A percentile compares a stretch with the other conserved stretches of the same genome.
These are phyloP conservation scores for Poecile atricapillus DNA, from an alignment of 2,113 vertebrate genomes.

Conservation along the genomic window DNA sequence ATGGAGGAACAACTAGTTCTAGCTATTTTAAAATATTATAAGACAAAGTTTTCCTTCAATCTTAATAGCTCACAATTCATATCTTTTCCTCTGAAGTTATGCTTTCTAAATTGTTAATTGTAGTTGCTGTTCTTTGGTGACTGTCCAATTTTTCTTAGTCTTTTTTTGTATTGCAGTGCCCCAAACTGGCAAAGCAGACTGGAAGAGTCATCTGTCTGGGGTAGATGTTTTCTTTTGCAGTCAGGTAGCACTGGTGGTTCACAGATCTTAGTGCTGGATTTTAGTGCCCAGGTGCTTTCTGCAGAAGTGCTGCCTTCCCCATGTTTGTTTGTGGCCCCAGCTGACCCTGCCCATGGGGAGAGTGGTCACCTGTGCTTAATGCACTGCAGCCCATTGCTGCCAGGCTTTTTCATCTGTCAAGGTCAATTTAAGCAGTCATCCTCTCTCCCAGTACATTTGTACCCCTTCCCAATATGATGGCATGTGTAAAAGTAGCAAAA, in stretches of 20 bases:
- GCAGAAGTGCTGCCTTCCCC: background rate
- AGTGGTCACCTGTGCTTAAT: background rate
- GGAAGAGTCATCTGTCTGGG: background rate
- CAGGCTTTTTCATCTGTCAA: background rate
- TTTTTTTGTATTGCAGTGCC: background rate
- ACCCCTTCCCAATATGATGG: background rate
- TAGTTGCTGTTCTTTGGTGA: background rate
- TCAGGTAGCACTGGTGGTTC: background rate
- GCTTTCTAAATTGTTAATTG: background rate
- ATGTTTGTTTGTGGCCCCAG: background rate
- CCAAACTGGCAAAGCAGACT: background rate
- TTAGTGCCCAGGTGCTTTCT: background rate
- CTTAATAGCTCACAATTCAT: background rate
- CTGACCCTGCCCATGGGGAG: background rate
- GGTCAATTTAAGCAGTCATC: background rate
- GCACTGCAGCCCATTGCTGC: background rate
- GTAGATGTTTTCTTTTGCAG: background rate
- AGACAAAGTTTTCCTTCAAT: background rate
- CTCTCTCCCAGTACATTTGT: background rate
- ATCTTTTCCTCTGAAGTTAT: background rate
- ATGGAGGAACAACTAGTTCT: background rate
- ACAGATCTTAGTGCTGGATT: rapidly evolving
- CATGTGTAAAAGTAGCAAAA: background rate
- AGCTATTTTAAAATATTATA: background rate
- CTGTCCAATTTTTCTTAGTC: background rate